A percentile compares a stretch with the other conserved stretches of the same genome.
Conservation (phyloP, 1,140 invertebrate species). For the Helicoverpa zea region DNA sequence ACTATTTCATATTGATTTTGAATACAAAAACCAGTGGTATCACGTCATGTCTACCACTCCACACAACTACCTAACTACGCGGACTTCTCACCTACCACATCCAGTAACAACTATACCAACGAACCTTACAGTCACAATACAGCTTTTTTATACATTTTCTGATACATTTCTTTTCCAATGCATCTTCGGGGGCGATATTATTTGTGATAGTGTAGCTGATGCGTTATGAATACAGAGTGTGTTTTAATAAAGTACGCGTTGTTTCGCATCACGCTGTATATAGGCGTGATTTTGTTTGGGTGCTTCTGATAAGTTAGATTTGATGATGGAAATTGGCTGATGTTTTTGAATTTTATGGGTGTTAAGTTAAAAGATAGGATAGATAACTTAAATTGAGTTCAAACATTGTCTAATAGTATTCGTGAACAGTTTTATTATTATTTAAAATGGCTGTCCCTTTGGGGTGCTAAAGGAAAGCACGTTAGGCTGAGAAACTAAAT, state of each 20-base stretch:
- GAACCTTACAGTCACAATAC: conserved; percentile 68
- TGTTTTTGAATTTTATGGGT: neutral
- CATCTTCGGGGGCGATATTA: conserved; percentile 84
- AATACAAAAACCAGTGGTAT: too few species aligned
- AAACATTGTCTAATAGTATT: too few species aligned
- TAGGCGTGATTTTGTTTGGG: neutral
- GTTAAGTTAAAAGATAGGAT: neutral
- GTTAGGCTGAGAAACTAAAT: too few species aligned
- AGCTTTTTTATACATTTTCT: conserved; percentile 85
- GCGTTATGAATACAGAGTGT: conserved; percentile 86
- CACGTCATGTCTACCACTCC: too few species aligned
- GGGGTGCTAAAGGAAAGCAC: too few species aligned
- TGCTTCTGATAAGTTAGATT: conserved; percentile 1
- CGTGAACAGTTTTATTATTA: too few species aligned
- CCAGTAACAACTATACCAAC: conserved; percentile 52
- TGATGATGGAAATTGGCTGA: neutral
- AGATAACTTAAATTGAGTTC: neutral
- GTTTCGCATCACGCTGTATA: conserved; percentile 16
- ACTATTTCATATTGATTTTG: too few species aligned
- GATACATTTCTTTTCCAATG: conserved; percentile 86
- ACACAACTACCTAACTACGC: neutral
- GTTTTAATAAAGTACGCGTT: conserved; percentile 79
- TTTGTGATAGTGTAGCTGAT: conserved; percentile 82
- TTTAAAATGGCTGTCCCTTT: too few species aligned
- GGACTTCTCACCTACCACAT: conserved; percentile 48